Base-by-base conservation (phyloP, 2,113 vertebrate species). In the cat (Felis catus) region DNA sequence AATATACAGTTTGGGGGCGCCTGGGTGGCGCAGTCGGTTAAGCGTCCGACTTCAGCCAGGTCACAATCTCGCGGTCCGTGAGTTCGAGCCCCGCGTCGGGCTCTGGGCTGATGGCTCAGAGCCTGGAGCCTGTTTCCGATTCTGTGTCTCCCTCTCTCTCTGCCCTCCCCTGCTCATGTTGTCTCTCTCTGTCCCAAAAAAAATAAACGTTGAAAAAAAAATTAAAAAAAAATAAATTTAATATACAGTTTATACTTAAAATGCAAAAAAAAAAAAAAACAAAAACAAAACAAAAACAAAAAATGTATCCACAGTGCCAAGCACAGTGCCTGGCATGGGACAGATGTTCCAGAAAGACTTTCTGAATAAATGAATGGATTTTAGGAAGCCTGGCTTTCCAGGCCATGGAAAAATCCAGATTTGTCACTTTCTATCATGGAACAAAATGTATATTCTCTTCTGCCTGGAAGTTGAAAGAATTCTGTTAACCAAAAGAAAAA, bases 241-340 rank as follows among this genome's bases (percentile, higher is more conserved):
- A 74, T 80, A 96, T 84, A 97, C 94, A 94, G 74, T 73, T 94
- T 96, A 18, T 63, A 89, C 97, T 97, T 76, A 76, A 93, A 80
- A 86, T 80, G 23, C 70, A 25, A 82, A 18, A 73, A 15, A 63
- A 11, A 68, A 51, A 3, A 36, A 36, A 39, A 39, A 39, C 45
- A 58, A 29, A 12, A 58, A 51, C n/a, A 36, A 36, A 36, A 36
- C 36, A 36, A 36, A 39, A 39, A 39, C 45, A 58, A 29, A 71
- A 12, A 58, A 51, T 29, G 39, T 74, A 83, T 18, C 33, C 6
- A 21, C 7, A 2, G 31, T 66, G 65, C 41, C 21, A 25, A 79
- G 65, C 15, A 39, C 4, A 11, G 36, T 48, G 14, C 51, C 33
- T 61, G 65, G 51, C 5, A 36, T 0, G 1, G 48, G 41, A 27